Percentiles rank a stretch among this genome's conserved stretches.
Conservation (phyloP, 2,797 vertebrate species). For the Characodon lateralis region DNA sequence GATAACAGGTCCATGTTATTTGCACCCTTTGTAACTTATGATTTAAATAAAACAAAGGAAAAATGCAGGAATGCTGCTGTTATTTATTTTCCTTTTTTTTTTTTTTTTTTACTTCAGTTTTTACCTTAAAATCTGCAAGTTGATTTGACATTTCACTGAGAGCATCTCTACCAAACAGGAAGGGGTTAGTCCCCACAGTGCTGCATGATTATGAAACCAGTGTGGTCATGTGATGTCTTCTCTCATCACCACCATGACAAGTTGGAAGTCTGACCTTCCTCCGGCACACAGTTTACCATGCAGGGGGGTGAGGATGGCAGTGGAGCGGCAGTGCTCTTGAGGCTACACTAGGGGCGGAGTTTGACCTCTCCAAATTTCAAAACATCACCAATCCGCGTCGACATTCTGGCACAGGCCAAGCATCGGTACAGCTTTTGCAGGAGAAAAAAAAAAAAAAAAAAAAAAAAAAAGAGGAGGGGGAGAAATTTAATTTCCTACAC, state of each 20-base stretch:
- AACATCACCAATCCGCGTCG: conserved; percentile 81
- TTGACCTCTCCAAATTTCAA: conserved; percentile 77
- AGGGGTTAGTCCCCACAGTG: conserved; percentile 64
- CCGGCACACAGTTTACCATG: conserved; percentile 64
- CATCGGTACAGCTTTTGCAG: conserved; percentile 37
- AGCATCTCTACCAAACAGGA: conserved; percentile 25
- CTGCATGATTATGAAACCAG: conserved; percentile 78
- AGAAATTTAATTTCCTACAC: conserved; percentile 18
- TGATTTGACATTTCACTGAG: conserved; percentile 30
- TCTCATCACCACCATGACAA: conserved; percentile 78
- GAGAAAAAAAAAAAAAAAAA: neutral
- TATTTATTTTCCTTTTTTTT: neutral
- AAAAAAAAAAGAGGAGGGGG: neutral
- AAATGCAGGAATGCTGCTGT: neutral
- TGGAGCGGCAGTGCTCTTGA: conserved; percentile 67
- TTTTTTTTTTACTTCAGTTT: neutral
- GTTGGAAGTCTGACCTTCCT: conserved; percentile 79
- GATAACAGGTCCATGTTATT: neutral
- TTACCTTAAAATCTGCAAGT: neutral
- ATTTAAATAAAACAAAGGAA: neutral
- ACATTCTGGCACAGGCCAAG: conserved; percentile 66
- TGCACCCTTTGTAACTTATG: neutral
- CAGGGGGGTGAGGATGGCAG: conserved; percentile 65
- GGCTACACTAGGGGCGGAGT: conserved; percentile 81
- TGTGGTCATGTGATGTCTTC: conserved; percentile 76